A percentile compares a stretch with the other conserved stretches of the same genome.
Conservation (phyloP, 2,888 invertebrate species). For the Artemia sinica region DNA sequence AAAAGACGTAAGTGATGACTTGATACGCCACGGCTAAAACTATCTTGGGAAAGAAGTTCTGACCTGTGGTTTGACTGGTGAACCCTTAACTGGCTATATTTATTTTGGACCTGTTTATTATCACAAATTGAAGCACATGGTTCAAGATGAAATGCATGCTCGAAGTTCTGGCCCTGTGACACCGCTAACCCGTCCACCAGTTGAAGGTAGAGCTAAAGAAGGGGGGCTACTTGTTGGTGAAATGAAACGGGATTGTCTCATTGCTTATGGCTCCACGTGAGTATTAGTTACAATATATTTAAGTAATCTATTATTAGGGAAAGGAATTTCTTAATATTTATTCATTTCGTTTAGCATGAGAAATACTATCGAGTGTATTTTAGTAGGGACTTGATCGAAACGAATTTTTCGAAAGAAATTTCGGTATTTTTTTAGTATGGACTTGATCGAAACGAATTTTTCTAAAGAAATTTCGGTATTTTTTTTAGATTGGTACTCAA, state of each 20-base stretch:
- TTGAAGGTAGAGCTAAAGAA: slow-evolving; percentile 4
- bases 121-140: slow-evolving; percentile 7
- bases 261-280: background rate
- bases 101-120: slow-evolving; percentile 74
- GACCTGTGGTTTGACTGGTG: slow-evolving; percentile 90
- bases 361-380: too few relatives aligned
- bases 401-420: too few relatives aligned
- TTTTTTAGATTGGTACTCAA: too few relatives aligned
- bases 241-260: slow-evolving; percentile 13
- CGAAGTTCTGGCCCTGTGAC: slow-evolving; percentile 3
- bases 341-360: too few relatives aligned
- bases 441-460: too few relatives aligned
- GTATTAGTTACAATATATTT: background rate
- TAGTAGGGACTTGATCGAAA: too few relatives aligned
- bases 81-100: slow-evolving; percentile 86
- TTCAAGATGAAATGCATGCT: slow-evolving; percentile 8
- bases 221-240: background rate
- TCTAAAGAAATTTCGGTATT: too few relatives aligned
- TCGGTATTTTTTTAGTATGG: too few relatives aligned
- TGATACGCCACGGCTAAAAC: slow-evolving; percentile 74
- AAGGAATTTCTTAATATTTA: too few relatives aligned
- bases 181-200: background rate
- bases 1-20: slow-evolving; percentile 66
- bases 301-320: too few relatives aligned
- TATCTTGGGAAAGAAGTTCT: slow-evolving; percentile 93